Base-by-base conservation (phyloP, 2,888 invertebrate genomes). In the Marasmarcha lunaedactyla region DNA sequence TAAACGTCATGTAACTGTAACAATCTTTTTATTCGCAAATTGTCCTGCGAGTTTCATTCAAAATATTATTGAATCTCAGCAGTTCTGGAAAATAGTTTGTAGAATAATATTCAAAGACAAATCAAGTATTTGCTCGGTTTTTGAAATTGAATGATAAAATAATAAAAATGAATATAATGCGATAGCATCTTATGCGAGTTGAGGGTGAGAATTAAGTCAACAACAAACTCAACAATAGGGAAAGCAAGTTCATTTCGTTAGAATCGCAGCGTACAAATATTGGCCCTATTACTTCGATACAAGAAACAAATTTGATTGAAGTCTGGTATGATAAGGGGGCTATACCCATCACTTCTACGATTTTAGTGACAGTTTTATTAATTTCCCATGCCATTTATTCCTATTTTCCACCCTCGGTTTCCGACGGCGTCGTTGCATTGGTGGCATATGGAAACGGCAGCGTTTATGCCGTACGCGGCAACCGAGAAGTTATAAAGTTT, bases 351-450 rank as follows among this genome's bases (percentile, higher is more conserved):
- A 76, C 71, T 76, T 71, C 62, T 74, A 71, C 70, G 67, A 81
- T 85, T 86, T 85, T 87, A 88, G 87, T 88, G 89, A 89, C 89
- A 88, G 87, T 87, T 89, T 89, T 89, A 89, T 89, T 89, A 89
- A 89, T 89, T 89, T 88, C 85, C 84, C 85, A 70, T 71, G 71
- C 66, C 60, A 61, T 67, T 74, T 72, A 69, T 76, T 71, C 72
- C 69, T 59, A 61, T 70, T 71, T 71, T 69, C 67, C 74, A 76
- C 78, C 78, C 57, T 63, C 63, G 54, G 63, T 63, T 63, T 63
- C 60, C 61, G 63, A 84, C 85, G 78, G 71, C 71, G n/a, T 10
- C 4, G 56, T 54, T 62, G 61, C 63, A 61, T 55, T 58, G 67
- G 64, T 57, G 63, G 60, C 78, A 76, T 76, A 74, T 79, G 76